A percentile compares a stretch with the other conserved stretches of the same genome.
phyloP scores from a whole-genome alignment of 1,140 invertebrate genomes.

The Drosophila kurseongensis region DNA sequence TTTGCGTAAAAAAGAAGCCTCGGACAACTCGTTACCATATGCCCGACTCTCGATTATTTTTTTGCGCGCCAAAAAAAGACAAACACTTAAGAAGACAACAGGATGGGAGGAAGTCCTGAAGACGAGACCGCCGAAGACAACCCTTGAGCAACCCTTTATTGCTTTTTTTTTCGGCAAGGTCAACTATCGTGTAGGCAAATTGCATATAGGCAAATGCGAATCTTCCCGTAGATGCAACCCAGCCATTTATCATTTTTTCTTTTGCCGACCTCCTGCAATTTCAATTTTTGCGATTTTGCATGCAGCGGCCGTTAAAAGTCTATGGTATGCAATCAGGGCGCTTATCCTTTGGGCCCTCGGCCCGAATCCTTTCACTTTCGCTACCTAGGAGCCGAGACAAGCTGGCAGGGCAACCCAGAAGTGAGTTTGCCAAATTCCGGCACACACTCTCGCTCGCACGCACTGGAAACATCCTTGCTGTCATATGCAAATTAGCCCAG shows the following conservation, averaged over 20 bases:
- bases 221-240: constrained; percentile 47
- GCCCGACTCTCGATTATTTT: constrained; percentile 50
- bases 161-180: constrained; percentile 56
- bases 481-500: constrained; percentile 76
- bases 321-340: constrained; percentile 36
- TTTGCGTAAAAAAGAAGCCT: constrained; percentile 42
- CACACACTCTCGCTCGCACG: constrained; percentile 51
- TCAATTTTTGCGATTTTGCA: constrained; percentile 72
- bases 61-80: constrained; percentile 71
- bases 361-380: constrained; percentile 75
- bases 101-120: constrained; percentile 8
- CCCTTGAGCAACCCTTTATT: constrained; percentile 52
- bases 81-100: constrained; percentile 17
- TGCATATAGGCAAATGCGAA: constrained; percentile 58
- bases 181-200: constrained; percentile 44
- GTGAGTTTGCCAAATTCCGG: constrained; percentile 76
- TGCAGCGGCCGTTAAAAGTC: constrained; percentile 67
- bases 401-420: not conserved
- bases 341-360: constrained; percentile 49
- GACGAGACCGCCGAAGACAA: constrained; percentile 45
- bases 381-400: constrained; percentile 48
- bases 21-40: constrained; percentile 78
- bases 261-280: constrained; percentile 35
- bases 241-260: constrained; percentile 75
- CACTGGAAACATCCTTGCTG: constrained; percentile 41